Base-by-base conservation (phyloP, 2,888 invertebrate genomes). In the Rhorus exstirpatorius region DNA sequence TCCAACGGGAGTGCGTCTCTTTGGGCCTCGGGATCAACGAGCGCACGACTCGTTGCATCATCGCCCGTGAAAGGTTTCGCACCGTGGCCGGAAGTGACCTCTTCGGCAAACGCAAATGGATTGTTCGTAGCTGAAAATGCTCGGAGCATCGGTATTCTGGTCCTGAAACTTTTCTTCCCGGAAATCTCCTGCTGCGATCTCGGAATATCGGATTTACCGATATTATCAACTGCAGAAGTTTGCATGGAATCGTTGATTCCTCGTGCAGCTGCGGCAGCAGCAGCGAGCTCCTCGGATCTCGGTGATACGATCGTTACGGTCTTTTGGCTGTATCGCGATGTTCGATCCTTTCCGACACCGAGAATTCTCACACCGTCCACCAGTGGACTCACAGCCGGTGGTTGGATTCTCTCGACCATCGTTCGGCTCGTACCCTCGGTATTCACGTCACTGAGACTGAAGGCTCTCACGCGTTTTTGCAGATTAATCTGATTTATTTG, bases 371-470 rank as follows among this genome's bases (percentile, higher is more conserved):
- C 88, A 10, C 88, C 87, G 21, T 88, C 74, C 1, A 90, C 91
- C 35, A 92, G 71, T 0, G 91, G 91, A 78, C 91, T 92, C 1
- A 89, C 86, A 0, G 76, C 67, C 1, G 79, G 49, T 3, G 75
- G 74, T 0, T 79, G 51, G 6, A 70, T 87, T 67, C 53, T 84
- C 24, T 87, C 86, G 4, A 51, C 1, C 8, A 53, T 70, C 1
- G 71, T 41, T 31, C 74, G 31, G 31, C 3, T 85, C 0, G 76
- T 51, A n/a, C 81, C 70, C 2, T 91, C 89, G 1, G 88, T 78
- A 19, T 90, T 86, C 1, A 93, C 92, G 35, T 93, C 93, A 74
- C 92, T 91, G 3, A 93, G 79, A 68, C 93, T 93, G 70, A 91
- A 92, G 0, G 93, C 93, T 41, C 93, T 81, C 0, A 86, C 90